Evolutionary conservation across 2,797 vertebrate genomes (phyloP).

Genomic region (Melanotaenia boesemani): DNA sequence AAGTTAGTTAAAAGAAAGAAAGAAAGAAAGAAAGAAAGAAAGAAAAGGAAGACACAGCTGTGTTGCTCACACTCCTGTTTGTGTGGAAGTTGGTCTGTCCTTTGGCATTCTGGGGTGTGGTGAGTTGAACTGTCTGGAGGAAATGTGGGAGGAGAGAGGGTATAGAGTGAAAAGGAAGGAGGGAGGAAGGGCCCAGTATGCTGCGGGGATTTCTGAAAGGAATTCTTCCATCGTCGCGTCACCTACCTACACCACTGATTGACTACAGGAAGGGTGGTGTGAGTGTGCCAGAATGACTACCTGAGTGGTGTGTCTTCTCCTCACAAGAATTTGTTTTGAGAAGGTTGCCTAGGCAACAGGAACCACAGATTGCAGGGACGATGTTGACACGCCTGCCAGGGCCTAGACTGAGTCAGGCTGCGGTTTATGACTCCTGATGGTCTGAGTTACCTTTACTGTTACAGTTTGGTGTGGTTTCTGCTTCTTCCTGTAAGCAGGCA

Average conservation of each 20-base stretch:
- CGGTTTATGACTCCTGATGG: slow-evolving; percentile 76
- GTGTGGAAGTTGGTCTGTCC: slow-evolving; percentile 64
- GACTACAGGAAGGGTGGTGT: slow-evolving; percentile 75
- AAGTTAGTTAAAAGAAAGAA: not conserved
- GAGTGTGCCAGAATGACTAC: slow-evolving; percentile 74
- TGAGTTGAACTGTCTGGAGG: slow-evolving; percentile 70
- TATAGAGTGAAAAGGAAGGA: slow-evolving; percentile 65
- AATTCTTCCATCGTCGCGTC: slow-evolving; percentile 81
- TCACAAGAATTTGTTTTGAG: slow-evolving; percentile 71
- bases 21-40: not conserved
- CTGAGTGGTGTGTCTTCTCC: slow-evolving; percentile 74
- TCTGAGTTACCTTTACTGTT: slow-evolving; percentile 77
- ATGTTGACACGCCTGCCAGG: slow-evolving; percentile 74
- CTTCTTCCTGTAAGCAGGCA: slow-evolving; percentile 15
- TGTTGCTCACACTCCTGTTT: slow-evolving; percentile 54
- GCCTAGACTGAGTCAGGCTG: slow-evolving; percentile 80
- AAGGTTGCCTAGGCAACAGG: slow-evolving; percentile 72
- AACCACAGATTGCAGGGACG: slow-evolving; percentile 85
- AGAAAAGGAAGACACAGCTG: slow-evolving; percentile 21
- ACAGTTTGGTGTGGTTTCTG: slow-evolving; percentile 21
- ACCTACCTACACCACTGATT: slow-evolving; percentile 64
- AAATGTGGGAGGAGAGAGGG: slow-evolving; percentile 79
- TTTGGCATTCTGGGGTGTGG: slow-evolving; percentile 80
- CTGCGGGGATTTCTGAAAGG: slow-evolving; percentile 76
- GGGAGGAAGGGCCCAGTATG: slow-evolving; percentile 67